Evolutionary conservation across 2,888 invertebrate genomes (phyloP).

Genomic region (Oxycera nigricornis): DNA sequence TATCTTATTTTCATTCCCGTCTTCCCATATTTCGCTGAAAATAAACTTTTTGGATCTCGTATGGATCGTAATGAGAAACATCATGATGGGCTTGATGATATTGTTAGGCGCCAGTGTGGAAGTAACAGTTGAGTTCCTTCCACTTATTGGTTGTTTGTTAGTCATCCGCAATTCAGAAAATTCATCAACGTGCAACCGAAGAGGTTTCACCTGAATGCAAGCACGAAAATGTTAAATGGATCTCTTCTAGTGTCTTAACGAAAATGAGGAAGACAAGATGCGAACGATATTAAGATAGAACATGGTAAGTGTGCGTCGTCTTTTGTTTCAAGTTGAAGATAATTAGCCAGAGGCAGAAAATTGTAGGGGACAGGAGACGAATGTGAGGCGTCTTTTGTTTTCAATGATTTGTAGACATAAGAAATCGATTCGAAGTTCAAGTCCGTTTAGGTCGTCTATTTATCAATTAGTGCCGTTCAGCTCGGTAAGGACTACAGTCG

Average conservation of each 20-base stretch:
- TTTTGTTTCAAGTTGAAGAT: not conserved
- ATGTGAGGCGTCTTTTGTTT: too few relatives aligned
- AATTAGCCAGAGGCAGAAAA: too few relatives aligned
- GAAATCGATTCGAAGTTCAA: not conserved
- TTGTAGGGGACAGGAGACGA: too few relatives aligned
- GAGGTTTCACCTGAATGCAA: not conserved
- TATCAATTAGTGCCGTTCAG: too few relatives aligned
- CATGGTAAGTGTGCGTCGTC: not conserved
- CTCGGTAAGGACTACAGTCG: too few relatives aligned
- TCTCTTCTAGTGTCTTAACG: not conserved
- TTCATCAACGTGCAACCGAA: not conserved
- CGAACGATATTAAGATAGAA: not conserved
- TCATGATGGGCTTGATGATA: too few relatives aligned
- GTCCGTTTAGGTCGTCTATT: too few relatives aligned
- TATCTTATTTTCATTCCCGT: not conserved
- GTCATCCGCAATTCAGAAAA: not conserved
- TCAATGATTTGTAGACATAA: too few relatives aligned
- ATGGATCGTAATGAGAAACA: not conserved
- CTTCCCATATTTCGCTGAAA: too few relatives aligned
- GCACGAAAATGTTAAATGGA: not conserved
- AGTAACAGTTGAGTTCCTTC: not conserved
- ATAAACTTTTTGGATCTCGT: too few relatives aligned
- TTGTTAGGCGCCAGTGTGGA: not conserved
- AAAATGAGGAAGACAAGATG: not conserved
- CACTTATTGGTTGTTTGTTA: too few relatives aligned